Evolutionary conservation across 2,888 invertebrate species (phyloP).

Genomic region (Andrena bucephala): DNA sequence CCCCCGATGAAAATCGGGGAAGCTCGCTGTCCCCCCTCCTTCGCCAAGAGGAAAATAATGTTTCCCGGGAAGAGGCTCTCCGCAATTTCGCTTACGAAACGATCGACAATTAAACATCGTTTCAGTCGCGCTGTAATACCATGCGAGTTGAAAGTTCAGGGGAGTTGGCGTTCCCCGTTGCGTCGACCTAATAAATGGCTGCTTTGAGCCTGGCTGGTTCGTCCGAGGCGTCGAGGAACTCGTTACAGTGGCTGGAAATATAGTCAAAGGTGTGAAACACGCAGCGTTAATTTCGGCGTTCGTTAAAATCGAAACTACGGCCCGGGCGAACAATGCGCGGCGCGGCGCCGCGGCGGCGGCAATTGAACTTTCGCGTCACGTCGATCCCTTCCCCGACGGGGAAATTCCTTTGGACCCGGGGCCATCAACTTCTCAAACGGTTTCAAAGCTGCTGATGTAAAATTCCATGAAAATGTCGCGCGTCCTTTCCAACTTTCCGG

Average conservation of each 20-base stretch:
- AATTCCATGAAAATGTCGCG: slow-evolving; percentile 32
- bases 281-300: slow-evolving; percentile 21
- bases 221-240: background rate
- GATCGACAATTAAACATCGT: background rate
- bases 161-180: background rate
- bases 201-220: background rate
- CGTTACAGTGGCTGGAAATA: background rate
- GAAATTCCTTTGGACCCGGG: slow-evolving; percentile 28
- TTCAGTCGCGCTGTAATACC: background rate
- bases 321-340: slow-evolving; percentile 1
- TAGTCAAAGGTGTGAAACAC: background rate
- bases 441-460: slow-evolving; percentile 11
- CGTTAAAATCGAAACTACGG: slow-evolving; percentile 8
- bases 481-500: slow-evolving; percentile 3
- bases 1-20: no score
- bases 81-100: no score
- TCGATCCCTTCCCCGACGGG: slow-evolving; percentile 18
- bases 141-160: background rate
- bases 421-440: background rate
- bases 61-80: no score
- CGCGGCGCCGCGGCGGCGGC: background rate
- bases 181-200: slow-evolving; percentile 3
- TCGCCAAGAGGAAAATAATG: no score
- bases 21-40: no score
- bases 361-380: slow-evolving; percentile 61